Conservation (phyloP, 1,140 invertebrate genomes). For the Drosophila teissieri region DNA sequence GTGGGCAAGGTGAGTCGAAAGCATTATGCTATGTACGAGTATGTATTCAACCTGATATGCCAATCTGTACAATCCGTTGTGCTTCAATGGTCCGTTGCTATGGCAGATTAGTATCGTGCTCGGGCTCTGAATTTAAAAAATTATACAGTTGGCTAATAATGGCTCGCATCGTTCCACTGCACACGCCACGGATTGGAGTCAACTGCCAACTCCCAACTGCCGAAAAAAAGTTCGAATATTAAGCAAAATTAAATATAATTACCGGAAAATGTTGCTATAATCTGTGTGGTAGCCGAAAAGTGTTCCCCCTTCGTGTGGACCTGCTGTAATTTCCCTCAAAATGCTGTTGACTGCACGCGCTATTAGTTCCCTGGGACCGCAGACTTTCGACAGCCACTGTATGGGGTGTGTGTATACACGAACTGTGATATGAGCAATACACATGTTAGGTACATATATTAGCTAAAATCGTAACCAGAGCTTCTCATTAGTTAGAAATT, state of each 20-base stretch:
- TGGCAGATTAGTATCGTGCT: slow-evolving; percentile 53
- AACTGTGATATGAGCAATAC: slow-evolving; percentile 6
- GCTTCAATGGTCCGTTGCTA: slow-evolving; percentile 47
- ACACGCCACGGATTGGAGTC: slow-evolving; percentile 56
- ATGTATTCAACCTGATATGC: background rate
- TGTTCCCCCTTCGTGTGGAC: slow-evolving; percentile 7
- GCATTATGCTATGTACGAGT: slow-evolving; percentile 46
- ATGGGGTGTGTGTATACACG: background rate
- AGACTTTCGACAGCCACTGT: slow-evolving; percentile 30
- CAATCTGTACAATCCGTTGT: slow-evolving; percentile 24
- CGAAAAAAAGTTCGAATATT: slow-evolving; percentile 61
- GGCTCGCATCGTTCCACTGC: slow-evolving; percentile 61
- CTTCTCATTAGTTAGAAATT: slow-evolving; percentile 5
- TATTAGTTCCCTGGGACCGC: slow-evolving; percentile 47
- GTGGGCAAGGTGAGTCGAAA: slow-evolving; percentile 85
- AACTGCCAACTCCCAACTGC: slow-evolving; percentile 19
- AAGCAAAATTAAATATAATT: slow-evolving; percentile 78
- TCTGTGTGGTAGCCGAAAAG: slow-evolving; percentile 29
- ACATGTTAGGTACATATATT: background rate
- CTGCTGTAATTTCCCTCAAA: slow-evolving; percentile 29
- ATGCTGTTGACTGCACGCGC: slow-evolving; percentile 62
- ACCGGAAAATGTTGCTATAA: slow-evolving; percentile 74
- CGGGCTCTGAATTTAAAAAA: slow-evolving; percentile 38
- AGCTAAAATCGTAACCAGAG: no score
- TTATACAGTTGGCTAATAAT: slow-evolving; percentile 69